Evolutionary conservation across 2,797 vertebrate species (phyloP).

Genomic region (Petrocephalus sullivani): DNA sequence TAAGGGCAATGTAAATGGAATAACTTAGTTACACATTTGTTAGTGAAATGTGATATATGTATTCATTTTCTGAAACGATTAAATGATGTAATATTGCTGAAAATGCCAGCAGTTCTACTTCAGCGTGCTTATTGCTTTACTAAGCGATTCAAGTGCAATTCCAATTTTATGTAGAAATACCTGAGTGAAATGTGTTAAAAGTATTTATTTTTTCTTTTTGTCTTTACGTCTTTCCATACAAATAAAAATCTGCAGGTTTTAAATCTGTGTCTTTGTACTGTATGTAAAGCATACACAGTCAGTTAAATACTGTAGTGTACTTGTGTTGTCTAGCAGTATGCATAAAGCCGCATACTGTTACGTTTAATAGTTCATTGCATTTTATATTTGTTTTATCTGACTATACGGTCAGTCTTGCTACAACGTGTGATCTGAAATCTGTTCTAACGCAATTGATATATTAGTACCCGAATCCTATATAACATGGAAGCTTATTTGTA

Average conservation of each 20-base stretch:
- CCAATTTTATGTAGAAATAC: background rate
- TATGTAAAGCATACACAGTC: background rate
- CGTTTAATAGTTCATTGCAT: background rate
- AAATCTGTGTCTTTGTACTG: background rate
- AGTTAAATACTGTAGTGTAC: background rate
- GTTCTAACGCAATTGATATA: background rate
- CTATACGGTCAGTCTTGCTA: background rate
- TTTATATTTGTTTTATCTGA: background rate
- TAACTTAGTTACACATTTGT: background rate
- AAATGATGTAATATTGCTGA: background rate
- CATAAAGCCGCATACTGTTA: background rate
- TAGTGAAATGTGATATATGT: background rate
- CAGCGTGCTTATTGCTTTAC: background rate
- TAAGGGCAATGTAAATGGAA: background rate
- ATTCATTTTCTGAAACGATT: background rate
- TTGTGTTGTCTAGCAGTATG: background rate
- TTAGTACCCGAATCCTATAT: background rate
- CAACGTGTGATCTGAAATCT: background rate
- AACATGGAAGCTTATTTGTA: background rate
- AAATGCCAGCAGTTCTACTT: background rate
- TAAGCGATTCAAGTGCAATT: background rate
- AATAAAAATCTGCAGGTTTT: background rate
- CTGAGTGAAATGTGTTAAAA: background rate
- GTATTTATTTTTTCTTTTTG: background rate
- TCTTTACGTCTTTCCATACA: background rate